Percentiles rank a stretch among this genome's conserved stretches.
phyloP scores from a whole-genome alignment of 1,140 invertebrate genomes.

The Palaemon carinicauda region DNA sequence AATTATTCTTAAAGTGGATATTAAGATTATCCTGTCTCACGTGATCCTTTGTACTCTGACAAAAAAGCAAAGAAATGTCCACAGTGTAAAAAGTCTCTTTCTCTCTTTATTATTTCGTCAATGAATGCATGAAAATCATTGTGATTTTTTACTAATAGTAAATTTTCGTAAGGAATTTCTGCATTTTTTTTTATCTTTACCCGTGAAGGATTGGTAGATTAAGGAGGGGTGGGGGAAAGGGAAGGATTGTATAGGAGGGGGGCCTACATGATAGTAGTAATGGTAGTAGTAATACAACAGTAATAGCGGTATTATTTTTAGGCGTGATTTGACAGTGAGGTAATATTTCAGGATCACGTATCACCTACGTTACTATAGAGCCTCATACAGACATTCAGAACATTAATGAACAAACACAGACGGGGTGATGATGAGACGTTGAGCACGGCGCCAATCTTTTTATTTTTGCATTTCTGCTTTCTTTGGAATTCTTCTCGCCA shows the following conservation, averaged over 20 bases:
- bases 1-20: conserved; percentile 40
- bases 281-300: conserved; percentile 27
- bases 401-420: conserved; percentile 54
- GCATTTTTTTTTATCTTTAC: not conserved
- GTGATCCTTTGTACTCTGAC: conserved; percentile 54
- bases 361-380: conserved; percentile 45
- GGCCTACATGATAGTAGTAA: conserved; percentile 24
- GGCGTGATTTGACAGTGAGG: not conserved
- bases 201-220: not conserved
- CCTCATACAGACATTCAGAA: conserved; percentile 54
- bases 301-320: conserved; percentile 5
- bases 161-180: too few species aligned
- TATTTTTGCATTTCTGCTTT: too few species aligned
- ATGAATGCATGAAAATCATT: conserved; percentile 24
- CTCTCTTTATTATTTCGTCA: not conserved
- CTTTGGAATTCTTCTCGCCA: too few species aligned
- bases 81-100: conserved; percentile 16
- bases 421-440: conserved; percentile 26
- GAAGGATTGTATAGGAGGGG: not conserved
- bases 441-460: not conserved
- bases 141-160: not conserved
- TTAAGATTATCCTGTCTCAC: conserved; percentile 5
- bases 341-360: conserved; percentile 34
- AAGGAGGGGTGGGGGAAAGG: too few species aligned
- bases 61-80: conserved; percentile 16